Evolutionary conservation across 2,113 vertebrate species (phyloP).

Genomic region (Hippocampus comes): DNA sequence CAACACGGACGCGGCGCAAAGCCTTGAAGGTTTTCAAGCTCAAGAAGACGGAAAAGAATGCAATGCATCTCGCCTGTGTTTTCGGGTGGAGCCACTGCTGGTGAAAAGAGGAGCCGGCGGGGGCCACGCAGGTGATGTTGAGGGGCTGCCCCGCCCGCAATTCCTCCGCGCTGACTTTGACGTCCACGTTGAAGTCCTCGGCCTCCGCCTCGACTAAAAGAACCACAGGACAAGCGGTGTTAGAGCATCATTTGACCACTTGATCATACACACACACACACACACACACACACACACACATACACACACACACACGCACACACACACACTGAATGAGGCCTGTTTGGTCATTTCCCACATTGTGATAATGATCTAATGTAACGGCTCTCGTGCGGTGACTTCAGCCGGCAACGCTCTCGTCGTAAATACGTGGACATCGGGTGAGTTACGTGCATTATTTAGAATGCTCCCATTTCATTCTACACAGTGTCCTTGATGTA

Average conservation of each 20-base stretch:
- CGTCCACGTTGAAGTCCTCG: conserved; percentile 78
- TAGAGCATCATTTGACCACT: conserved; percentile 11
- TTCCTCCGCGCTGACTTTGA: conserved; percentile 78
- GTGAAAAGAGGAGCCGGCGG: conserved; percentile 75
- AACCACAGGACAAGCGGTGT: conserved; percentile 23
- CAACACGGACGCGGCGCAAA: conserved; percentile 5
- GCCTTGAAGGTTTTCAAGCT: background rate
- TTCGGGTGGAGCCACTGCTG: conserved; percentile 89
- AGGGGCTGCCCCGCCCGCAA: conserved; percentile 83
- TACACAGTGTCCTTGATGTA: background rate
- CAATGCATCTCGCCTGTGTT: conserved; percentile 72
- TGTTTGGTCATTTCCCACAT: conserved; percentile 42
- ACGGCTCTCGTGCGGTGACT: conserved; percentile 39
- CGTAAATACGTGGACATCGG: conserved; percentile 25
- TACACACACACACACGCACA: conserved; percentile 5
- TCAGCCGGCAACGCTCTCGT: conserved; percentile 33
- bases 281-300: conserved; percentile 6
- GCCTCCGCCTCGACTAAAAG: conserved; percentile 48
- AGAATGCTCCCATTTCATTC: background rate
- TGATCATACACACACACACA: conserved; percentile 9
- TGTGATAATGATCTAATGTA: conserved; percentile 49
- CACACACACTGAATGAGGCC: conserved; percentile 20
- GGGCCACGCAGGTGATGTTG: conserved; percentile 80
- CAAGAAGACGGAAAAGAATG: background rate
- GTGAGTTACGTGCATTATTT: conserved; percentile 17